Evolutionary conservation across 1,140 invertebrate species (phyloP).

Genomic region (Ostrea edulis): DNA sequence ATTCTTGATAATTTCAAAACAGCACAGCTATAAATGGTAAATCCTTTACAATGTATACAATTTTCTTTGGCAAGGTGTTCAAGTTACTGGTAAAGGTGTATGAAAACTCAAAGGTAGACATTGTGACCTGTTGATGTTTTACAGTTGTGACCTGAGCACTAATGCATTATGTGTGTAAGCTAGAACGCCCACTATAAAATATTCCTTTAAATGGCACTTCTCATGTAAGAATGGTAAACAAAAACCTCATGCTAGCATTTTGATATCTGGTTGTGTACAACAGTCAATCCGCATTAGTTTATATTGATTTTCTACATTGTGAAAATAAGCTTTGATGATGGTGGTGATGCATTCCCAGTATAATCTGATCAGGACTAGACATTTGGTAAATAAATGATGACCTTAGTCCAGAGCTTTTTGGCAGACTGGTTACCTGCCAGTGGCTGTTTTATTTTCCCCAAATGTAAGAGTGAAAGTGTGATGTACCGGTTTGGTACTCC

Average conservation of each 20-base stretch:
- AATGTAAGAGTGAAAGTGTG: not conserved
- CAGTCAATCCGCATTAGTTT: not conserved
- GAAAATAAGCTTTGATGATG: slow-evolving; percentile 20
- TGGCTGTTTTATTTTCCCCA: not conserved
- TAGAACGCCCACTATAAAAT: not conserved
- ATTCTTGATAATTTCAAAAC: too few relatives aligned
- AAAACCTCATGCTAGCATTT: not conserved
- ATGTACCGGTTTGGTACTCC: not conserved
- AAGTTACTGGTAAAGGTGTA: too few relatives aligned
- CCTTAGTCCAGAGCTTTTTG: not conserved
- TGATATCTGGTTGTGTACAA: slow-evolving; percentile 2
- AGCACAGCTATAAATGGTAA: too few relatives aligned
- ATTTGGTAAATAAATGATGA: slow-evolving; percentile 26
- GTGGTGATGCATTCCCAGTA: not conserved
- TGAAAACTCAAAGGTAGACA: too few relatives aligned
- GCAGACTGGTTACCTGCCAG: not conserved
- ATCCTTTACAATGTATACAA: too few relatives aligned
- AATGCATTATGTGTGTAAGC: not conserved
- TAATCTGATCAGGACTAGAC: slow-evolving; percentile 5
- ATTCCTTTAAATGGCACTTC: not conserved
- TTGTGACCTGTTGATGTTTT: not conserved
- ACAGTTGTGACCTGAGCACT: not conserved
- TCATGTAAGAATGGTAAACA: slow-evolving; percentile 4
- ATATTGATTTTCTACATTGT: slow-evolving; percentile 16
- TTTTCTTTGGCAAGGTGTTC: too few relatives aligned